phyloP scores from a whole-genome alignment of 2,888 invertebrate species.

The Periphyllus acericola region DNA sequence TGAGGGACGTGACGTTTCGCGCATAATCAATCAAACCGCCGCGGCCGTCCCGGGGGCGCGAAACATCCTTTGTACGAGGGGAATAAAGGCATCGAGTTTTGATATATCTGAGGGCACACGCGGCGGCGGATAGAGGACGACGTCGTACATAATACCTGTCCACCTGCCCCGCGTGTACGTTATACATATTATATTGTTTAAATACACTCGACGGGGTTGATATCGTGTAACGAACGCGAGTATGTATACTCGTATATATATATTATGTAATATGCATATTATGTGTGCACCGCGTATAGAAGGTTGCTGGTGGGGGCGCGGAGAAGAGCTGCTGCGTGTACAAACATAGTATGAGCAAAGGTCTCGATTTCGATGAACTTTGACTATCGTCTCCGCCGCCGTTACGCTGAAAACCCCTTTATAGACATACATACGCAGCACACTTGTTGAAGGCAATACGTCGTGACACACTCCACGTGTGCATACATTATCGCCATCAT shows the following conservation, averaged over 20 bases:
- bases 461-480: background rate
- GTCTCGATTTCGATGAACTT: conserved; percentile 28
- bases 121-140: too few relatives aligned
- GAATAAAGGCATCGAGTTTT: background rate
- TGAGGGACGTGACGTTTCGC: background rate
- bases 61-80: background rate
- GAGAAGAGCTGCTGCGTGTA: too few relatives aligned
- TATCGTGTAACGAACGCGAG: too few relatives aligned
- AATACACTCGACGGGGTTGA: too few relatives aligned
- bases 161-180: too few relatives aligned
- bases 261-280: too few relatives aligned
- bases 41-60: background rate
- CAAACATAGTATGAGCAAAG: background rate
- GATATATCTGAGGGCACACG: background rate
- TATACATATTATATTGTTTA: too few relatives aligned
- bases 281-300: too few relatives aligned
- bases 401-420: background rate
- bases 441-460: conserved; percentile 24
- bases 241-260: too few relatives aligned
- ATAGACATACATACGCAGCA: background rate
- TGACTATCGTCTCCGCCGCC: too few relatives aligned
- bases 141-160: too few relatives aligned
- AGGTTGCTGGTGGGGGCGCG: background rate
- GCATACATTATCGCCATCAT: conserved; percentile 15
- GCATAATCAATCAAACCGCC: conserved; percentile 23